Evolutionary conservation across 2,888 invertebrate genomes (phyloP).

Genomic region (Liopterus haemorrhoidalis): DNA sequence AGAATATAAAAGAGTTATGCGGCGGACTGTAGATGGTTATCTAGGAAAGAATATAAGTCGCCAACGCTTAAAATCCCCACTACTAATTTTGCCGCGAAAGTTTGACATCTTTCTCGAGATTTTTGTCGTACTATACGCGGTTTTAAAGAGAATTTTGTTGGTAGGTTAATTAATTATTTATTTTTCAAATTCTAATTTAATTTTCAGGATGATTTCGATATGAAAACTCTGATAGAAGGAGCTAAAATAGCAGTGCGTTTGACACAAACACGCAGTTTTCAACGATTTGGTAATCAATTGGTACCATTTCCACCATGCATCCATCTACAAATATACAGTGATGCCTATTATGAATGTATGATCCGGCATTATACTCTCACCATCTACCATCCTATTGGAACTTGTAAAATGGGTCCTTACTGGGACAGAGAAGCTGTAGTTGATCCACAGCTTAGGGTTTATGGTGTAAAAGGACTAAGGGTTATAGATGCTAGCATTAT

Average conservation of each 20-base stretch:
- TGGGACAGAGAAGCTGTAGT: constrained; percentile 81
- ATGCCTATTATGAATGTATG: constrained; percentile 83
- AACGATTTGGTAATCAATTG: constrained; percentile 64
- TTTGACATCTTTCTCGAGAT: too few species aligned
- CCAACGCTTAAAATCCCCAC: too few species aligned
- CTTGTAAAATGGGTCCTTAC: constrained; percentile 84
- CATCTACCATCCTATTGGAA: constrained; percentile 82
- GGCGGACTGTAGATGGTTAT: too few species aligned
- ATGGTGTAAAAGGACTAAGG: constrained; percentile 70
- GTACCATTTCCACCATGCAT: constrained; percentile 75
- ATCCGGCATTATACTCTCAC: constrained; percentile 75
- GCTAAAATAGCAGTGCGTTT: constrained; percentile 76
- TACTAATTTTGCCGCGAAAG: too few species aligned
- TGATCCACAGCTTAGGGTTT: constrained; percentile 70
- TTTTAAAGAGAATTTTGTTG: too few species aligned
- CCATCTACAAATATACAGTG: constrained; percentile 61
- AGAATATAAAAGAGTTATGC: too few species aligned
- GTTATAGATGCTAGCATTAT: constrained; percentile 83
- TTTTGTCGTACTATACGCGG: too few species aligned
- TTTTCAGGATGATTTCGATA: constrained; percentile 71
- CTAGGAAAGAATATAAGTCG: too few species aligned
- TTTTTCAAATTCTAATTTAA: too few species aligned
- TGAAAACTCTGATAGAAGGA: constrained; percentile 75
- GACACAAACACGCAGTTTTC: constrained; percentile 73
- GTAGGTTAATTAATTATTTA: too few species aligned